Conservation (phyloP, 2,888 invertebrate genomes). For the Drosophila neonasuta region DNA sequence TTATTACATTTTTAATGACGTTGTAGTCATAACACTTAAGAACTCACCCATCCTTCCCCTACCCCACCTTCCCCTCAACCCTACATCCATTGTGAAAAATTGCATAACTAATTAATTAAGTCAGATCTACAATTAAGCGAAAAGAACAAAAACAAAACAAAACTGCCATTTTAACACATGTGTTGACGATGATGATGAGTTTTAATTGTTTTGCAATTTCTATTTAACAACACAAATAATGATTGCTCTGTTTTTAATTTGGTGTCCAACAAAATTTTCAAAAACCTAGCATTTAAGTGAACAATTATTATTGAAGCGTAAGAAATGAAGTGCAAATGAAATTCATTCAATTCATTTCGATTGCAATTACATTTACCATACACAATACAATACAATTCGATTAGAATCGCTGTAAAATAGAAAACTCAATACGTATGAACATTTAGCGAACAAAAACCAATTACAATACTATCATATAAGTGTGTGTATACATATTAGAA, state of each 20-base stretch:
- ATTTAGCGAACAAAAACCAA: constrained; percentile 28
- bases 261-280: constrained; percentile 6
- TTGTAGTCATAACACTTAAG: constrained; percentile 78
- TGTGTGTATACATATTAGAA: constrained; percentile 63
- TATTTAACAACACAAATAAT: constrained; percentile 31
- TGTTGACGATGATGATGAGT: constrained; percentile 27
- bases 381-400: constrained; percentile 18
- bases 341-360: constrained; percentile 29
- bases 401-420: constrained; percentile 68
- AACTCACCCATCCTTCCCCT: constrained; percentile 23
- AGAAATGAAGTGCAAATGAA: constrained; percentile 37
- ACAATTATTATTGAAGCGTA: constrained; percentile 34
- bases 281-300: constrained; percentile 57
- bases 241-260: constrained; percentile 12
- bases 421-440: constrained; percentile 26
- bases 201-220: constrained; percentile 43
- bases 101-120: constrained; percentile 47
- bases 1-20: constrained; percentile 77
- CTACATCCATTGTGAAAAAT: constrained; percentile 14
- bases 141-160: constrained; percentile 20
- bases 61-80: neutral
- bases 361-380: constrained; percentile 24
- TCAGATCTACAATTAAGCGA: constrained; percentile 22
- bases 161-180: constrained; percentile 63
- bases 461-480: constrained; percentile 55